Base-by-base conservation (phyloP, 2,888 invertebrate genomes). In the Choreutis nemorana region DNA sequence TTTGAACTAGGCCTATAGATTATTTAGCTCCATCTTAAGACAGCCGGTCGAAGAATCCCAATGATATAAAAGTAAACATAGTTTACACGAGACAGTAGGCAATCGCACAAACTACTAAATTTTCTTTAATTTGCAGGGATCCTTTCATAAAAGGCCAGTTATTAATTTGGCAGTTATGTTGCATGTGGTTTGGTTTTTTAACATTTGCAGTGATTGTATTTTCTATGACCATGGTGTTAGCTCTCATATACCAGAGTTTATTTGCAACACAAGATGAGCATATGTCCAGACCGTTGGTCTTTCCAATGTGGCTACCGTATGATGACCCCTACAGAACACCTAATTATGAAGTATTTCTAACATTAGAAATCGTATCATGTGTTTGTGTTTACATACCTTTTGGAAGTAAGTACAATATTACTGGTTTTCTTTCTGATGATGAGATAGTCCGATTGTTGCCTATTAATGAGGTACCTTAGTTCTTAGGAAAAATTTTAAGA, bases 321-420 rank as follows among this genome's bases (percentile, higher is more conserved):
- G 65, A 65, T 18, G 68, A 70, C 29, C 55, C 64, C 0, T 59
- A 64, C 34, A 45, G 57, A 13, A 55, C 66, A 5, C 72, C 72
- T 0, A 60, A 59, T 31, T 72, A 68, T 32, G 72, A 72, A 51
- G 18, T 62, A 2, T 60, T 71, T 21, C 26, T 68, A 6, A 2
- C 39, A 6, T 1, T 55, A 0, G 29, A 67, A 28, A 31, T 47
- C 2, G 10, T 36, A 6, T 16, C 50, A 14, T 33, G 35, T 25
- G 12, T 51, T 9, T n/a, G n/a, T n/a, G n/a, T n/a, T n/a, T n/a
- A n/a, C n/a, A n/a, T n/a, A n/a, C n/a, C n/a, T n/a, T n/a, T n/a
- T n/a, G n/a, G n/a, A n/a, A n/a, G n/a, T n/a, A n/a, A n/a, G n/a
- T n/a, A n/a, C n/a, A n/a, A n/a, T n/a, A n/a, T n/a, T n/a, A n/a